Evolutionary conservation across 2,888 invertebrate genomes (phyloP), one percentile per base, ranked within the genome.

Genomic region (Torymus tubicola): DNA sequence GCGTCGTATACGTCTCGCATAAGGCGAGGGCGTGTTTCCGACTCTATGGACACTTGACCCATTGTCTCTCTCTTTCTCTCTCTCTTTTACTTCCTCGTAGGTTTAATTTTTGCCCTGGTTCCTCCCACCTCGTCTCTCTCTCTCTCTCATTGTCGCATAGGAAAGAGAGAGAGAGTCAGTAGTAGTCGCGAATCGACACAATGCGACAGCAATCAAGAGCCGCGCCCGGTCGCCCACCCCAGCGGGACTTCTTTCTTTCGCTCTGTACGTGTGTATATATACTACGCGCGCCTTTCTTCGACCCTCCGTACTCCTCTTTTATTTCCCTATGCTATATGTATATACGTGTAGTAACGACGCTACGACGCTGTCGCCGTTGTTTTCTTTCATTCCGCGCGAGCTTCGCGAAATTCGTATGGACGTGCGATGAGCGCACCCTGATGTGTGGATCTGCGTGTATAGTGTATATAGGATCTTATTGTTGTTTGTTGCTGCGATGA

Each of bases 201-300:
- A 90, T 90, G 88, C 90, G 89, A 89, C 90, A 89, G 90, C 90
- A 90, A 90, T 90, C 90, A 89, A 85, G 86, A 87, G 86, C 88
- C 89, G 89, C 89, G 88, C 89, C 90, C 50, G n/a, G 60, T 61
- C 75, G 60, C 65, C 75, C 69, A 31, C 63, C 63, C 65, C 81
- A 70, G 74, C 81, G 77, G 73, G 77, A 78, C 68, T 65, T 61
- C 81, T 67, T 67, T 74, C 73, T 52, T n/a, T 71, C 18, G 53
- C 57, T 67, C n/a, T n/a, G n/a, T n/a, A n/a, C n/a, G 21, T 2
- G 21, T 21, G 21, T 21, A n/a, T n/a, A n/a, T n/a, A n/a, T n/a
- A 21, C 21, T 21, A 2, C 21, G 42, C 42, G 42, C 42, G 42
- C 42, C 42, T 42, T 67, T n/a, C 53, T 52, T 52, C 31, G n/a